phyloP scores from a whole-genome alignment of 2,888 invertebrate genomes.

The Ophonus ardosiacus region DNA sequence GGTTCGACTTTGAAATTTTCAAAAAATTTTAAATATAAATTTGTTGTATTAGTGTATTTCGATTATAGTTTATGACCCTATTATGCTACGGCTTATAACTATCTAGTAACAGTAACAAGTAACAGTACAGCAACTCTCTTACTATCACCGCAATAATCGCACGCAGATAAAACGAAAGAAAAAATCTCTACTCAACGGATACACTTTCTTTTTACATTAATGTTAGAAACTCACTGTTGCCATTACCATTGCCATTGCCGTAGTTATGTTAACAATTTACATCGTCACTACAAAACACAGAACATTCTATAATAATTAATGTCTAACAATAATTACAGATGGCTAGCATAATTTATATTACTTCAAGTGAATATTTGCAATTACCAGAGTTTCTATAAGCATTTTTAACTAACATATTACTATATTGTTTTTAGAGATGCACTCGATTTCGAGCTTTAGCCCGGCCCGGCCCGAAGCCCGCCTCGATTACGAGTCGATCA shows the following conservation, averaged over 20 bases:
- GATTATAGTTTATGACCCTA: no score
- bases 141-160: not conserved
- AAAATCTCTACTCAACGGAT: not conserved
- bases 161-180: conserved; percentile 21
- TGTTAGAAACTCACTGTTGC: conserved; percentile 25
- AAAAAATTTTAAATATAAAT: not conserved
- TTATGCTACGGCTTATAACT: not conserved
- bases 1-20: no score
- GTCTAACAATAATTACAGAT: conserved; percentile 1
- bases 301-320: conserved; percentile 18
- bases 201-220: conserved; percentile 32
- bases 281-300: not conserved
- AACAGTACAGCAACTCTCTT: not conserved
- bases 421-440: not conserved
- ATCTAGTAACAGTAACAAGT: not conserved
- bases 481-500: no score
- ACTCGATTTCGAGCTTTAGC: no score
- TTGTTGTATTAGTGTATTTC: not conserved
- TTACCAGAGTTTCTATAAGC: not conserved
- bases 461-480: no score
- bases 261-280: not conserved
- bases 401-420: not conserved
- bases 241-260: not conserved
- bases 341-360: not conserved
- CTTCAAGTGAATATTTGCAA: not conserved